Conservation (phyloP, 2,888 invertebrate species). For the Clanis bilineata region DNA sequence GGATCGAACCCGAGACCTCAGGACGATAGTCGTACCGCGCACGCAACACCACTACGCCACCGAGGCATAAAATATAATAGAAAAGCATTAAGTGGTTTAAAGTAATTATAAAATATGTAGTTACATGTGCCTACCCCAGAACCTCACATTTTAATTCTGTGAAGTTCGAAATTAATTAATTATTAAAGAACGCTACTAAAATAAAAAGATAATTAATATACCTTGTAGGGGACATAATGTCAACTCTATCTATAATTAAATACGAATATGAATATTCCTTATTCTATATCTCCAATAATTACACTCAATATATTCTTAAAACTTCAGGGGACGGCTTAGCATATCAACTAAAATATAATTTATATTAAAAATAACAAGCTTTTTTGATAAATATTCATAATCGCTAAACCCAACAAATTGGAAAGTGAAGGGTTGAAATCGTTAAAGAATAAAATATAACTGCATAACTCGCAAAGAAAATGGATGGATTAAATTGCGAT, state of each 20-base stretch:
- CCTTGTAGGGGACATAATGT: not conserved
- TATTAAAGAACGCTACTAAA: no score
- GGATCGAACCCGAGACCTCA: no score
- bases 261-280: not conserved
- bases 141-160: no score
- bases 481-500: conserved; percentile 11
- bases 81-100: no score
- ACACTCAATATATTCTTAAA: conserved; percentile 57
- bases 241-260: conserved; percentile 3
- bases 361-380: conserved; percentile 30
- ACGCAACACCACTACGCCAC: no score
- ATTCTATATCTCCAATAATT: conserved; percentile 28
- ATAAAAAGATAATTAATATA: not conserved
- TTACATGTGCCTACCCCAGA: no score
- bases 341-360: conserved; percentile 56
- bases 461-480: conserved; percentile 15
- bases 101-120: no score
- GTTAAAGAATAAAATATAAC: conserved; percentile 22
- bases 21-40: no score
- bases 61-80: no score
- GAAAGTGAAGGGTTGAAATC: conserved; percentile 13
- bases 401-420: conserved; percentile 15
- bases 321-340: conserved; percentile 73
- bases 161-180: no score
- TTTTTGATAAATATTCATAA: conserved; percentile 27